Evolutionary conservation across 2,113 vertebrate genomes (phyloP), one percentile per base, ranked within the genome.

Genomic region (Empidonax traillii): DNA sequence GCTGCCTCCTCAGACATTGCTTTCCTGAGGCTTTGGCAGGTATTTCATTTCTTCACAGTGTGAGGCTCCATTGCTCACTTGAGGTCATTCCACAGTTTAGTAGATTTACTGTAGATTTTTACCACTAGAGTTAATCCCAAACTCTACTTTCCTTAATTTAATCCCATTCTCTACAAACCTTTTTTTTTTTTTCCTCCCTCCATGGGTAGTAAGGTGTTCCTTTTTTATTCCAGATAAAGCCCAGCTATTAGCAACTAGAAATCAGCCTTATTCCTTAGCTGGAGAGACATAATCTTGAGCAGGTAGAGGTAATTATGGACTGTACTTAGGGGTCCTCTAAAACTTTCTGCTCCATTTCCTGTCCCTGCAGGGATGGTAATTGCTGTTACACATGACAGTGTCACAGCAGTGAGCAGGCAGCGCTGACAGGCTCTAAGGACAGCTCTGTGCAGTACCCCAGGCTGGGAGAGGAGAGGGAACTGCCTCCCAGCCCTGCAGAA

Each of bases 321-420:
- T 28, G 47, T 67, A 85, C 59, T 53, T 71, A 66, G 94, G 96
- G 80, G 93, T 93, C 95, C 3, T 0, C 69, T 93, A 56, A 89
- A 88, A 66, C 71, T 76, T 93, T 89, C 95, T 97, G 85, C 93
- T 91, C 90, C 80, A 97, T 84, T 94, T 95, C 75, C 71, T 19
- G 0, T 73, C 61, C 87, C 89, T 94, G 94, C 78, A 89, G 93
- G 77, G 91, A 89, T 79, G 72, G 41, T 94, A 96, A 97, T 88
- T 97, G 90, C 71, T 84, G 85, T 89, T 94, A 68, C 62, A 92
- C 53, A 35, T 74, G 81, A 55, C 75, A 91, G 87, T 24, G 46
- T 75, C 71, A 53, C 37, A 75, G 93, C 58, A 77, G 77, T 0
- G 2, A 35, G 65, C 55, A 81, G 69, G 80, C 47, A 77, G 75